Evolutionary conservation across 2,797 vertebrate species (phyloP).

Genomic region (Arctocebus calabarensis): DNA sequence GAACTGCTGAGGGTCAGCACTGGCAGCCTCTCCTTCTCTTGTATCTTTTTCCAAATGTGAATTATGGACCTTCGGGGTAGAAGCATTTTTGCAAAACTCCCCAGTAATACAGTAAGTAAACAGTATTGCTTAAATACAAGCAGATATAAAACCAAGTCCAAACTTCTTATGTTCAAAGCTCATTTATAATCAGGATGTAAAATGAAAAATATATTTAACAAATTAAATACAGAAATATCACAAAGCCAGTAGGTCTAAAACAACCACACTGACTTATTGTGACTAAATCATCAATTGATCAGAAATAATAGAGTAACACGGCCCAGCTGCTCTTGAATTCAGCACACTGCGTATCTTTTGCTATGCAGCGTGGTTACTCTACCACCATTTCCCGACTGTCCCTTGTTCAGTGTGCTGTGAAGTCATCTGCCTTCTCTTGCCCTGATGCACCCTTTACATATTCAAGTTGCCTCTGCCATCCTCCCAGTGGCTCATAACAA

Average conservation of each 20-base stretch:
- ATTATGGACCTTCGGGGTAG: background rate
- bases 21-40: background rate
- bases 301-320: background rate
- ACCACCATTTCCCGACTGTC: background rate
- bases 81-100: background rate
- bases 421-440: background rate
- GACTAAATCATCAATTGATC: background rate
- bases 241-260: background rate
- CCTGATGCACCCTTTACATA: no score
- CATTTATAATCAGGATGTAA: background rate
- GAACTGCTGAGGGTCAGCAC: background rate
- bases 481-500: background rate
- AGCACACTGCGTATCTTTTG: fast-evolving
- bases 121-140: background rate
- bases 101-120: background rate
- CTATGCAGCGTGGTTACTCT: fast-evolving
- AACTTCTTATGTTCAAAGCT: background rate
- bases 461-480: background rate
- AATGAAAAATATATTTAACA: background rate
- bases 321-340: background rate
- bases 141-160: background rate
- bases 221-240: background rate
- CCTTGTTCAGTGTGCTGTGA: background rate
- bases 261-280: background rate
- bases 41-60: background rate